Percentiles rank a stretch among this genome's conserved stretches.
Conservation (phyloP, 2,113 vertebrate species). For the Pangasianodon hypophthalmus region DNA sequence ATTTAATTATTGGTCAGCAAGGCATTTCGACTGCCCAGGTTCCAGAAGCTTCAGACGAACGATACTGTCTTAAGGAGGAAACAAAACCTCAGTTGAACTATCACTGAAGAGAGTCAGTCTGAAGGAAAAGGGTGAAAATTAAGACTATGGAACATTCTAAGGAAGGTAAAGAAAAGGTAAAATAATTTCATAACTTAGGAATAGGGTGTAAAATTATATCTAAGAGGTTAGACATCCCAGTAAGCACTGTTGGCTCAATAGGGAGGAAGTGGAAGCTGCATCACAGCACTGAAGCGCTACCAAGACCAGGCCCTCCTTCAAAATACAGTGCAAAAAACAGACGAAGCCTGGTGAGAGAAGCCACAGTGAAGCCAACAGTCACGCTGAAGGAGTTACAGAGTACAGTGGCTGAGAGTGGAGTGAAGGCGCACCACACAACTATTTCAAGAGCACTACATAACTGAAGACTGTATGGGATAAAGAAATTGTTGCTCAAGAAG, state of each 20-base stretch:
- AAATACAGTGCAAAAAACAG: not conserved
- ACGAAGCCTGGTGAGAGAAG: not conserved
- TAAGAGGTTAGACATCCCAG: not conserved
- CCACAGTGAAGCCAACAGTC: not conserved
- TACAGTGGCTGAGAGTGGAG: not conserved
- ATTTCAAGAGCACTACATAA: not conserved
- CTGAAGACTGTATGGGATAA: not conserved
- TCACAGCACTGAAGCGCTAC: not conserved
- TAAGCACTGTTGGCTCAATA: not conserved
- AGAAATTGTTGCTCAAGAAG: not conserved
- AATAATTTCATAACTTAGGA: not conserved
- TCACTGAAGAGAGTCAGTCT: not conserved
- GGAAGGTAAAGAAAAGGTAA: not conserved
- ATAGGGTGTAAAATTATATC: not conserved
- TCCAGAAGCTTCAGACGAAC: not conserved
- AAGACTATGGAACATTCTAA: not conserved
- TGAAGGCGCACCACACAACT: not conserved
- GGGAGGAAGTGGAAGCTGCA: not conserved
- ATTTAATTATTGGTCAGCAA: not conserved
- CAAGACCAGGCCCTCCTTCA: not conserved
- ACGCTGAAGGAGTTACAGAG: not conserved
- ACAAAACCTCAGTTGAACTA: not conserved
- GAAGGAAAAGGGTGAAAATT: not conserved
- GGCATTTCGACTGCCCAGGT: not conserved
- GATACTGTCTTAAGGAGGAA: not conserved